Conservation (phyloP, 23 tunicate species). For the Ciona savignyi region DNA sequence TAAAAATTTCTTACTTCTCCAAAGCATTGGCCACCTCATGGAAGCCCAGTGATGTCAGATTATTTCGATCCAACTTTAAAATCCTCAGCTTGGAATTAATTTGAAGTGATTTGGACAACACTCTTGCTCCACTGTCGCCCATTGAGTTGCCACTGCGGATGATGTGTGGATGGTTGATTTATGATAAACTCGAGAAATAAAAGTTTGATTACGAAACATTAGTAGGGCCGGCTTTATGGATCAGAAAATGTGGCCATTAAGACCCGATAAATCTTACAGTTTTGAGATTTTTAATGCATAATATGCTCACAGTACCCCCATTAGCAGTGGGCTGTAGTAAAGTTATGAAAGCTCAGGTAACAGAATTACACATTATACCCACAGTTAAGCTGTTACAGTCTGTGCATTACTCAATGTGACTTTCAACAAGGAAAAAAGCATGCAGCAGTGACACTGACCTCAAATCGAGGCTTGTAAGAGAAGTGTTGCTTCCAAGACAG, state of each 20-base stretch:
- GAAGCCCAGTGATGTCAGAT: conserved; percentile 40
- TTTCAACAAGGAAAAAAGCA: too few species aligned
- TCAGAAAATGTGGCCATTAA: too few species aligned
- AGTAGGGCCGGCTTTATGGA: too few species aligned
- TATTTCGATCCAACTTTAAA: conserved; percentile 45
- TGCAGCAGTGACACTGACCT: conserved; percentile 68
- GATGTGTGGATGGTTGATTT: background rate
- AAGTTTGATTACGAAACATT: too few species aligned
- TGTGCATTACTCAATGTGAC: background rate
- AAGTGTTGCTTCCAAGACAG: conserved; percentile 88
- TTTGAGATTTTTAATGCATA: too few species aligned
- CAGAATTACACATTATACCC: too few species aligned
- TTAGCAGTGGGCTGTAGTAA: too few species aligned
- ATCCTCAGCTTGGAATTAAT: conserved; percentile 62
- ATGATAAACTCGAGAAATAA: too few species aligned
- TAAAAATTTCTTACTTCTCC: conserved; percentile 44
- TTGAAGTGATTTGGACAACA: conserved; percentile 74
- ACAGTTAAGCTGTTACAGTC: too few species aligned
- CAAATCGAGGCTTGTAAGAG: conserved; percentile 60
- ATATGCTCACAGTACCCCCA: too few species aligned
- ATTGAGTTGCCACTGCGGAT: conserved; percentile 64
- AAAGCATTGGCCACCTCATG: conserved; percentile 62
- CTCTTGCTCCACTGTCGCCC: conserved; percentile 75
- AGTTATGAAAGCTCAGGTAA: too few species aligned
- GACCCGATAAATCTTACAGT: too few species aligned